Evolutionary conservation across 2,888 invertebrate genomes (phyloP).

Genomic region (Ganaspis brasiliensis): DNA sequence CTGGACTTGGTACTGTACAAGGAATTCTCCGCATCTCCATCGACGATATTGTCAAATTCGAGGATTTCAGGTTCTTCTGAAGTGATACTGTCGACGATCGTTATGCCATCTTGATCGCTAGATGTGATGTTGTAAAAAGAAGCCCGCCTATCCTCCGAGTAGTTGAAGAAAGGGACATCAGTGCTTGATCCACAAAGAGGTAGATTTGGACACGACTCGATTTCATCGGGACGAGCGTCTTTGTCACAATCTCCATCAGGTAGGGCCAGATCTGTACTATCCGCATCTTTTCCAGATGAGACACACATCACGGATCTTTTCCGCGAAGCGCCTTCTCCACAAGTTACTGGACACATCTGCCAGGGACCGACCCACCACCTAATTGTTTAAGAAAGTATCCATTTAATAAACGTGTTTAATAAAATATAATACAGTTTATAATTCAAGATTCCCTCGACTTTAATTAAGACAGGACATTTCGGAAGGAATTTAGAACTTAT

Average conservation of each 20-base stretch:
- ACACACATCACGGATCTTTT: constrained; percentile 88
- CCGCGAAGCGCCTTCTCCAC: constrained; percentile 84
- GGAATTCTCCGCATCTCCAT: constrained; percentile 72
- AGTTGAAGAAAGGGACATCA: constrained; percentile 72
- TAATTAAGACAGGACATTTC: no score
- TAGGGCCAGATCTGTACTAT: constrained; percentile 88
- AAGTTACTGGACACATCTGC: constrained; percentile 90
- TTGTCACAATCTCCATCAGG: constrained; percentile 88
- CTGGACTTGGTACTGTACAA: constrained; percentile 74
- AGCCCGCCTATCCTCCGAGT: constrained; percentile 70
- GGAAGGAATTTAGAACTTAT: no score
- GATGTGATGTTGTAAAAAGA: constrained; percentile 74
- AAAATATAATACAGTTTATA: background rate
- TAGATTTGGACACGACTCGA: constrained; percentile 84
- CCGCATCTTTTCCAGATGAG: constrained; percentile 76
- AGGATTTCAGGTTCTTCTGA: constrained; percentile 75
- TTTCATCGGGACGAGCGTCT: constrained; percentile 85
- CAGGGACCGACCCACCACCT: constrained; percentile 93
- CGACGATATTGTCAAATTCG: constrained; percentile 76
- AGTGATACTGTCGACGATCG: constrained; percentile 66
- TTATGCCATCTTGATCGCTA: constrained; percentile 67
- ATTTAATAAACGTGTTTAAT: background rate
- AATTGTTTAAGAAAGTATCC: constrained; percentile 13
- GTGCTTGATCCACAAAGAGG: constrained; percentile 79
- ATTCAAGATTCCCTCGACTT: no score